A percentile compares a stretch with the other conserved stretches of the same genome.
phyloP scores from a whole-genome alignment of 2,113 vertebrate genomes.

The Mellivora capensis region DNA sequence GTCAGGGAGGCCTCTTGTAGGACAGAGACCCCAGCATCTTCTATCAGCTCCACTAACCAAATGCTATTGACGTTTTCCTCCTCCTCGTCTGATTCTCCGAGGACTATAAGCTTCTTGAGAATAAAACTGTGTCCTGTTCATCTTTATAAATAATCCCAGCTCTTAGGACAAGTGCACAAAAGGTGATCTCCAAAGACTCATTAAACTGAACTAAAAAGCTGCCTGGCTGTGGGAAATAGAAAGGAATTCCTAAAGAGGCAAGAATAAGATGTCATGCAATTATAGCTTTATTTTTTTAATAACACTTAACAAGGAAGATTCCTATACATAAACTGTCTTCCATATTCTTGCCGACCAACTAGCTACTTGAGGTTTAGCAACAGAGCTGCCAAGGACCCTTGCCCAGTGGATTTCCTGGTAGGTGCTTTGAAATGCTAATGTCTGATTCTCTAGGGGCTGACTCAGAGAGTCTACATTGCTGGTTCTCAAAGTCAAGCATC shows the following conservation, averaged over 20 bases:
- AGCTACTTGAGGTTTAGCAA: constrained; percentile 51
- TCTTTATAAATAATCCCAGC: constrained; percentile 17
- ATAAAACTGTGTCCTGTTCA: neutral
- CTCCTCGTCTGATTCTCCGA: neutral
- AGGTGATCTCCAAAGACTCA: constrained; percentile 17
- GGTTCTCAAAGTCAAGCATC: neutral
- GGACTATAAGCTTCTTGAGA: neutral
- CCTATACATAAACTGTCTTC: constrained; percentile 2
- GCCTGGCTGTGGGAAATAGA: neutral
- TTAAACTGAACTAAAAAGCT: neutral
- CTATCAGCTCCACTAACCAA: neutral
- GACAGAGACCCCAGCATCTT: neutral
- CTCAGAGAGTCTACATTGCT: accelerated
- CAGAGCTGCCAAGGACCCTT: constrained; percentile 48
- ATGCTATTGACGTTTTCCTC: neutral
- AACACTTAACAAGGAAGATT: constrained; percentile 29
- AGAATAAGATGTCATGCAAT: neutral
- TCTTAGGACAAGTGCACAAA: neutral
- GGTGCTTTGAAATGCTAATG: constrained; percentile 55
- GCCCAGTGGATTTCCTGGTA: constrained; percentile 16
- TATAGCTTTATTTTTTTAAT: constrained; percentile 38
- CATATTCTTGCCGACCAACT: constrained; percentile 19
- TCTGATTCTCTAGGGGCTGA: constrained; percentile 5
- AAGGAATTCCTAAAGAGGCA: neutral
- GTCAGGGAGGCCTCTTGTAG: neutral